Percentiles rank a stretch among this genome's conserved stretches.
Conservation (phyloP, 2,797 vertebrate genomes). For the Gadopsis marmoratus region DNA sequence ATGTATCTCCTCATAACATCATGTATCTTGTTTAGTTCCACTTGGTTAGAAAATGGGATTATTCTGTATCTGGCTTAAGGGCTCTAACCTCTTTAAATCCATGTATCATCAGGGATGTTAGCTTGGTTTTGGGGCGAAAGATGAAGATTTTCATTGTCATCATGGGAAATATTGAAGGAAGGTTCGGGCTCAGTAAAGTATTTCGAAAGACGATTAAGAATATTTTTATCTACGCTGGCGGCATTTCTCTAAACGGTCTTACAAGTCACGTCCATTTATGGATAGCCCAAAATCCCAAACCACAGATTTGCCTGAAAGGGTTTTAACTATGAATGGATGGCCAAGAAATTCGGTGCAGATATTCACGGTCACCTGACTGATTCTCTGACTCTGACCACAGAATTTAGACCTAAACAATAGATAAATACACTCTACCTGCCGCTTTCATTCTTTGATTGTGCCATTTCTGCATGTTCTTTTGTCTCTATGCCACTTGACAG, state of each 20-base stretch:
- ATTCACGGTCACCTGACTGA: background rate
- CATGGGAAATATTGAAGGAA: conserved; percentile 1
- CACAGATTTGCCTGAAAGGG: background rate
- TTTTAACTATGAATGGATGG: background rate
- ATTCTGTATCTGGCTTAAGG: conserved; percentile 2
- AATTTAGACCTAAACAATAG: background rate
- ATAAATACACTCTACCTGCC: background rate
- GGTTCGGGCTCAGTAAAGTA: background rate
- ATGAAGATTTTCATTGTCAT: background rate
- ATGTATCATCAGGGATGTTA: background rate
- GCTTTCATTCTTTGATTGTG: background rate
- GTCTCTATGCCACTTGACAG: background rate
- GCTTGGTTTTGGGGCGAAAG: background rate
- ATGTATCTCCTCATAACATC: background rate
- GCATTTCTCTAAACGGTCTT: too few species aligned
- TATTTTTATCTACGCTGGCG: background rate
- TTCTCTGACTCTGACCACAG: background rate
- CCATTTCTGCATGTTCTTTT: too few species aligned
- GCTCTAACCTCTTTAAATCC: background rate
- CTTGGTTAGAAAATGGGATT: conserved; percentile 12
- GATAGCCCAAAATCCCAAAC: background rate
- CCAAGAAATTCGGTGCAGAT: background rate
- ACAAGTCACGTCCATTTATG: background rate
- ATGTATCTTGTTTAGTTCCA: conserved; percentile 21
- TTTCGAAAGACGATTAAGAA: background rate